Percentiles rank a stretch among this genome's conserved stretches.
Evolutionary conservation across 2,113 vertebrate genomes (phyloP).

Genomic region (Equus przewalskii): DNA sequence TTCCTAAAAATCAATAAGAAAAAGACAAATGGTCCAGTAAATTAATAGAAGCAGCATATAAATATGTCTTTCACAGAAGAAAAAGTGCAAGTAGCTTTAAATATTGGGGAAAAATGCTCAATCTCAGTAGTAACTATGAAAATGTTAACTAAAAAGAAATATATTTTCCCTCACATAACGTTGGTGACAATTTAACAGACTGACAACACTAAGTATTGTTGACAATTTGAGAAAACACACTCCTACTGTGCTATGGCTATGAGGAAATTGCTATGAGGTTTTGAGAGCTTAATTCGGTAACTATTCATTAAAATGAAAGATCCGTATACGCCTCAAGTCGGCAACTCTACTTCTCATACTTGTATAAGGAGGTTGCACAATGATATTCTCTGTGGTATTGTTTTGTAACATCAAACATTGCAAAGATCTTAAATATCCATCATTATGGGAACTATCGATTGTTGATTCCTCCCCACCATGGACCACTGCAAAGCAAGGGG

Average conservation of each 20-base stretch:
- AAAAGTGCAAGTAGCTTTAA: not conserved
- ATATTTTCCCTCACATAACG: not conserved
- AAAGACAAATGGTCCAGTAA: not conserved
- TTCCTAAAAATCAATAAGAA: not conserved
- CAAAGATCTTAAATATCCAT: not conserved
- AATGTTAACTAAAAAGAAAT: not conserved
- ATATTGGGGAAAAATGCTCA: not conserved
- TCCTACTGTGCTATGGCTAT: accelerated
- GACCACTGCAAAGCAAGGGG: not conserved
- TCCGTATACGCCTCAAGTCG: not conserved
- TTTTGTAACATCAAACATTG: not conserved
- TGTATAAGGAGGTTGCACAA: not conserved
- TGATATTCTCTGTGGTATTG: not conserved
- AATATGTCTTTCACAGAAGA: not conserved
- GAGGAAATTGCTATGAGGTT: not conserved
- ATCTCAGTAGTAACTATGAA: not conserved
- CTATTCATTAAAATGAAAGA: constrained; percentile 12
- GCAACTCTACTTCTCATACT: not conserved
- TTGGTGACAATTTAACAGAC: not conserved
- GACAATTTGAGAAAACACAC: not conserved
- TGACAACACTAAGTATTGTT: not conserved
- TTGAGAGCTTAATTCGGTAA: not conserved
- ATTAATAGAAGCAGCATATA: not conserved
- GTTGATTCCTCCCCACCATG: not conserved
- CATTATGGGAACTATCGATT: not conserved